A percentile compares a stretch with the other conserved stretches of the same genome.
These are phyloP conservation scores for Gavia stellata DNA, from an alignment of 2,113 vertebrate species.

Conservation along the genomic window DNA sequence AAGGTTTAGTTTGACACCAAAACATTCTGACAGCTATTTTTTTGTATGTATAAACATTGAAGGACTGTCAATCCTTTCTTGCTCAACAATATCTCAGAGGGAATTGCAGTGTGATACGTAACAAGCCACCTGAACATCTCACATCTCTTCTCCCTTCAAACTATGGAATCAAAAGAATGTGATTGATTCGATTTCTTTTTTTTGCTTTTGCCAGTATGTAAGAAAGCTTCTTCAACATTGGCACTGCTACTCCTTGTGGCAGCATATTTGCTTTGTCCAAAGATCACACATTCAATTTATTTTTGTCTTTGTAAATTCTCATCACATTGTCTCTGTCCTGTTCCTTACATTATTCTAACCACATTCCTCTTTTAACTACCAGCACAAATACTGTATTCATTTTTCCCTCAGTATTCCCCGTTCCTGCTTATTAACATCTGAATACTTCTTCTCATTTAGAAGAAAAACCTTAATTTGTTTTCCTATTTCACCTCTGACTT, in stretches of 20 bases:
- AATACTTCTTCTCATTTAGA: not conserved
- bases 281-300: not conserved
- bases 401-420: not conserved
- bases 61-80: not conserved
- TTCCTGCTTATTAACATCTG: not conserved
- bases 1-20: not conserved
- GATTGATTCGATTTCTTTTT: not conserved
- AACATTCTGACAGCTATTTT: not conserved
- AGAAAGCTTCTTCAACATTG: not conserved
- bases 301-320: not conserved
- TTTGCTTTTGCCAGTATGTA: not conserved
- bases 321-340: not conserved
- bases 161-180: not conserved
- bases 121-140: not conserved
- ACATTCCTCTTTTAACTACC: not conserved
- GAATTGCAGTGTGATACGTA: not conserved
- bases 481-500: not conserved
- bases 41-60: not conserved
- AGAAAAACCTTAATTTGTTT: not conserved
- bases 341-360: not conserved
- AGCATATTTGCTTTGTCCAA: not conserved
- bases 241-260: not conserved
- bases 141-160: not conserved
- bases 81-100: not conserved
- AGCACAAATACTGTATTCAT: not conserved